phyloP scores from a whole-genome alignment of 2,113 vertebrate genomes.

The Mormyrus lacerda region DNA sequence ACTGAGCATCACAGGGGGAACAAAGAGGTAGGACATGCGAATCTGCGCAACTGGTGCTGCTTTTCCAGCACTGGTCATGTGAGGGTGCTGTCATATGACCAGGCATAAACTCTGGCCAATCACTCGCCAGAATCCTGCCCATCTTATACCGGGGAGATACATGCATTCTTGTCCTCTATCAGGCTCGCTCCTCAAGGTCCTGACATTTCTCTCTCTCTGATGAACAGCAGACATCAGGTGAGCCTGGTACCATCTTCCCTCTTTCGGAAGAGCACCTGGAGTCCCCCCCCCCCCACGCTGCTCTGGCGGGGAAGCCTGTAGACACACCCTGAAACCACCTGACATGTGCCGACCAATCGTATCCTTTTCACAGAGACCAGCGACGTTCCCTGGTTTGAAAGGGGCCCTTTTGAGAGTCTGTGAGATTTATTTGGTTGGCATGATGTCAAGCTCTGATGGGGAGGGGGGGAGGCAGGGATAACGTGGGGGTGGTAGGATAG shows the following conservation, averaged over 20 bases:
- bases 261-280: neutral
- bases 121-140: neutral
- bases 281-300: neutral
- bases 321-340: neutral
- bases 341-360: neutral
- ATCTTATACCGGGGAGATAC: neutral
- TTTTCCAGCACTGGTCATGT: neutral
- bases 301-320: neutral
- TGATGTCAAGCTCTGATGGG: neutral
- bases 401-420: neutral
- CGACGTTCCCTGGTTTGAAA: neutral
- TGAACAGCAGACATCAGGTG: neutral
- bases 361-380: neutral
- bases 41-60: neutral
- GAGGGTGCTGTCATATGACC: neutral
- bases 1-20: neutral
- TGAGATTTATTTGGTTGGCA: neutral
- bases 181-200: neutral
- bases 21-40: neutral
- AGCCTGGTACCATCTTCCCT: neutral
- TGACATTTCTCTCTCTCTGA: neutral
- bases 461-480: neutral
- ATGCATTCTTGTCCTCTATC: neutral
- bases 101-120: neutral
- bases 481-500: neutral